Percentiles rank a stretch among this genome's conserved stretches.
Conservation (phyloP, 2,888 invertebrate genomes). For the Maniola hyperantus region DNA sequence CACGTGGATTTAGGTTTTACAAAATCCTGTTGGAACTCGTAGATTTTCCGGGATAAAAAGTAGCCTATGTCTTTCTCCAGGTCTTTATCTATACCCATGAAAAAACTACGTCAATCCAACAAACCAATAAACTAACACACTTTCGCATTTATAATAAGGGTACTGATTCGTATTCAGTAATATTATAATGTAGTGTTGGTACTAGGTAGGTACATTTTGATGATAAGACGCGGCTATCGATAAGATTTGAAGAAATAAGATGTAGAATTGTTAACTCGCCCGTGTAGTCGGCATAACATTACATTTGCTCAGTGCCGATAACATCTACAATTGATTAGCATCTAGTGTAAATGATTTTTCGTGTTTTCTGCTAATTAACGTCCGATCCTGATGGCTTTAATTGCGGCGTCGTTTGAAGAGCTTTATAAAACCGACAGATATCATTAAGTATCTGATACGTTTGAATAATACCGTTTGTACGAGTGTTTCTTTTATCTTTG, state of each 20-base stretch:
- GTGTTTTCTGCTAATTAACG: constrained; percentile 33
- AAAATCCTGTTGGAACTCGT: too few relatives aligned
- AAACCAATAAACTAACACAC: too few relatives aligned
- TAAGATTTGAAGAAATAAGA: constrained; percentile 19
- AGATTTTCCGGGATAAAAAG: too few relatives aligned
- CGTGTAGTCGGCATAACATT: constrained; percentile 27
- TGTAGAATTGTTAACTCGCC: constrained; percentile 20
- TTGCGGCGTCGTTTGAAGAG: constrained; percentile 14
- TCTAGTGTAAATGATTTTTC: constrained; percentile 30
- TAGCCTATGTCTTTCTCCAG: too few relatives aligned
- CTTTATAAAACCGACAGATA: constrained; percentile 9
- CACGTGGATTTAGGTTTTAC: too few relatives aligned
- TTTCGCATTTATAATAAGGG: too few relatives aligned
- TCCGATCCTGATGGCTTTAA: constrained; percentile 18
- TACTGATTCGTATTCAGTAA: too few relatives aligned
- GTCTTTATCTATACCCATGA: too few relatives aligned
- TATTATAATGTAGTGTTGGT: too few relatives aligned
- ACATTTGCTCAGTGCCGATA: constrained; percentile 23
- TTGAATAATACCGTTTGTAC: constrained; percentile 13
- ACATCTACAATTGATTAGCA: constrained; percentile 26
- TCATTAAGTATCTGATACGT: constrained; percentile 4
- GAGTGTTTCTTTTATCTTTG: constrained; percentile 17
- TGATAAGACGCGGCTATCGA: constrained; percentile 15
- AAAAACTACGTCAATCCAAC: too few relatives aligned
- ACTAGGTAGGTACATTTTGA: too few relatives aligned